Base-by-base conservation (phyloP, 1,140 invertebrate genomes). In the Drepana arcuata region DNA sequence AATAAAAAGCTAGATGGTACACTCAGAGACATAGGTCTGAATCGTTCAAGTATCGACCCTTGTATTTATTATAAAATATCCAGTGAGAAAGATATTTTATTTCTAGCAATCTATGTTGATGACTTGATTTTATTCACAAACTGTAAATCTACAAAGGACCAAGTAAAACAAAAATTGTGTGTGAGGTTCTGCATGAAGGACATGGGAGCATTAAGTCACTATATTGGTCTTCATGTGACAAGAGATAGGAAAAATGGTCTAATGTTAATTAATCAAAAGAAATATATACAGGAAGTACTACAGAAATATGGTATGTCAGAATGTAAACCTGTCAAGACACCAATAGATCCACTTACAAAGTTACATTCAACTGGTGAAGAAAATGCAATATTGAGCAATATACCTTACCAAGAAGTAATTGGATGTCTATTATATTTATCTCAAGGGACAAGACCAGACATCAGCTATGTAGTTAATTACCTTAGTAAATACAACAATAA, bases 401-500 rank as follows among this genome's bases (percentile, higher is more conserved):
- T n/a, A n/a, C n/a, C n/a, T n/a, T n/a, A n/a, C n/a, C n/a, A n/a
- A n/a, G n/a, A n/a, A n/a, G n/a, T n/a, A n/a, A n/a, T n/a, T n/a
- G n/a, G n/a, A n/a, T n/a, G n/a, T n/a, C n/a, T n/a, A n/a, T n/a
- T n/a, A n/a, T n/a, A n/a, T n/a, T n/a, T 62, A 0, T 52, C 41
- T 18, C 50, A n/a, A n/a, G n/a, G n/a, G n/a, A n/a, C n/a, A n/a
- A n/a, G n/a, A n/a, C n/a, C n/a, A n/a, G n/a, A n/a, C n/a, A n/a
- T n/a, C n/a, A n/a, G n/a, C n/a, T n/a, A n/a, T n/a, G n/a, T n/a
- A n/a, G n/a, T n/a, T n/a, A n/a, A n/a, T n/a, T n/a, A n/a, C n/a
- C n/a, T n/a, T n/a, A n/a, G n/a, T n/a, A n/a, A n/a, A n/a, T 52
- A n/a, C 28, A 55, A 58, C 37, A 30, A 48, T 6, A 52, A 18